Percentiles rank a stretch among this genome's conserved stretches.
Evolutionary conservation across 1,140 invertebrate genomes (phyloP).

Genomic region (Lordiphosa mommai): DNA sequence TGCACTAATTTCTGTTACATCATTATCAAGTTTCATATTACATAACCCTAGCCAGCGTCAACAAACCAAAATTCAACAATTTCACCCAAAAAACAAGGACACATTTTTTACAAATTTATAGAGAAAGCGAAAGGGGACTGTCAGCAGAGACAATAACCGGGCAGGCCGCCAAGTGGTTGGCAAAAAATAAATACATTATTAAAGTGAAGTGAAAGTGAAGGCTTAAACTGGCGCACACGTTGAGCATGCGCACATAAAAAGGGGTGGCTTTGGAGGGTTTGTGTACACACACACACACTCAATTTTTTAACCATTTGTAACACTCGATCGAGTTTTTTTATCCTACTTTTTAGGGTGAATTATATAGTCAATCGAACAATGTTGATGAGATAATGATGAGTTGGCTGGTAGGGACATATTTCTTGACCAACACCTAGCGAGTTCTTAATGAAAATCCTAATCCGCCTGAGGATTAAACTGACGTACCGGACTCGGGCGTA

Average conservation of each 20-base stretch:
- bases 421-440: no score
- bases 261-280: slow-evolving; percentile 28
- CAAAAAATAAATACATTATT: slow-evolving; percentile 18
- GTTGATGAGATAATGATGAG: slow-evolving; percentile 39
- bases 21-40: background rate
- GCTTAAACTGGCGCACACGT: slow-evolving; percentile 27
- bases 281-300: slow-evolving; percentile 54
- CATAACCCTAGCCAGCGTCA: background rate
- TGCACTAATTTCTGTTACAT: no score
- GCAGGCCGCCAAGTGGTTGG: slow-evolving; percentile 15
- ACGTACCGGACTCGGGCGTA: background rate
- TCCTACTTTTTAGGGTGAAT: slow-evolving; percentile 19
- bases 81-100: slow-evolving; percentile 30
- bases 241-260: slow-evolving; percentile 25
- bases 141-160: slow-evolving; percentile 34
- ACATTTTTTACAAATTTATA: slow-evolving; percentile 59
- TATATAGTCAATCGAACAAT: slow-evolving; percentile 54
- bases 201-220: slow-evolving; percentile 39
- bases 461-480: slow-evolving; percentile 13
- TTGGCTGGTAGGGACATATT: no score
- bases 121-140: slow-evolving; percentile 28
- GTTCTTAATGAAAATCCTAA: slow-evolving; percentile 9
- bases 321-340: slow-evolving; percentile 52
- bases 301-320: slow-evolving; percentile 69
- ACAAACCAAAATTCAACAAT: background rate